Percentiles rank a stretch among this genome's conserved stretches.
Conservation (phyloP, 37 sponge, comb jelly and placozoan genomes). For the Hormiphora californensis region DNA sequence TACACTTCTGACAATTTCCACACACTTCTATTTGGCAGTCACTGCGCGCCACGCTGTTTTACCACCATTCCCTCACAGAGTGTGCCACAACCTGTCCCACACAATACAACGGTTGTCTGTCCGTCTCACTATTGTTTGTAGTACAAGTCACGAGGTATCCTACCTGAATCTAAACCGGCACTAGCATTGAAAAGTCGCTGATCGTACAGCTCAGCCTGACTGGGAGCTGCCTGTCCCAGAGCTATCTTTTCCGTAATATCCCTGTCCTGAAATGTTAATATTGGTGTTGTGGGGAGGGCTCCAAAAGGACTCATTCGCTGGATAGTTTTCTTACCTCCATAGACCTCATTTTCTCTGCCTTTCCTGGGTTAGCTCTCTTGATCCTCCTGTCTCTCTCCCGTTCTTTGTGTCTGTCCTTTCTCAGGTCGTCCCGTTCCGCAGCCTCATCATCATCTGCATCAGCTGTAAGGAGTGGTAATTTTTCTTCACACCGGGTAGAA, state of each 20-base stretch:
- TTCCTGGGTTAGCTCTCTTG: slow-evolving; percentile 65
- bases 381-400: slow-evolving; percentile 88
- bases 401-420: slow-evolving; percentile 95
- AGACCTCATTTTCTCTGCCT: slow-evolving; percentile 50
- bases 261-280: slow-evolving; percentile 69
- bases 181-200: slow-evolving; percentile 83
- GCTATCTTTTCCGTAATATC: slow-evolving; percentile 95
- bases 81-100: too few species aligned
- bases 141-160: too few species aligned
- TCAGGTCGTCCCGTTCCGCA: slow-evolving; percentile 80
- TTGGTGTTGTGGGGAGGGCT: too few species aligned
- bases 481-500: neutral
- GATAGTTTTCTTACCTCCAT: slow-evolving; percentile 27
- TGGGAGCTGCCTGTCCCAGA: slow-evolving; percentile 71
- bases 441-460: slow-evolving; percentile 55
- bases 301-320: too few species aligned
- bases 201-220: slow-evolving; percentile 82
- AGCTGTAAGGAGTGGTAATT: neutral
- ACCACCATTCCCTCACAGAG: too few species aligned
- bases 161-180: slow-evolving; percentile 42
- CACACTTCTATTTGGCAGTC: too few species aligned
- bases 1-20: too few species aligned
- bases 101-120: too few species aligned
- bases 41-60: too few species aligned
- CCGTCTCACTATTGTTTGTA: too few species aligned